Percentiles rank a stretch among this genome's conserved stretches.
Evolutionary conservation across 1,140 invertebrate genomes (phyloP).

Genomic region (Belonocnema kinseyi): DNA sequence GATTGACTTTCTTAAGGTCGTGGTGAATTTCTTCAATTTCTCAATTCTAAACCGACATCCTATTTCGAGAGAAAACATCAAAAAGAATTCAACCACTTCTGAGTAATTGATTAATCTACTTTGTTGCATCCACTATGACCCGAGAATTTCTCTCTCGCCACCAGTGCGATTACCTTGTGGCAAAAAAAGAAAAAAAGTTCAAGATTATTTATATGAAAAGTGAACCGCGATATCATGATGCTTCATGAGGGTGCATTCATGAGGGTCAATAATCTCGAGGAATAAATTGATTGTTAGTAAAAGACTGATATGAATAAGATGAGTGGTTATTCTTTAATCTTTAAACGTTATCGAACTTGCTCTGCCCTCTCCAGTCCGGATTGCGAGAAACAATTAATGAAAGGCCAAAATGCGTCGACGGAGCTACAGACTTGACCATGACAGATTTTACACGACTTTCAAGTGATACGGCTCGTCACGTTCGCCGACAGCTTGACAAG

Average conservation of each 20-base stretch:
- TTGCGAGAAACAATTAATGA: conserved; percentile 36
- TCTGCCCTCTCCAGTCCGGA: conserved; percentile 68
- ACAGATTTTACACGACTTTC: conserved; percentile 34
- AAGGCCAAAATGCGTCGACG: conserved; percentile 30
- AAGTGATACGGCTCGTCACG: conserved; percentile 58
- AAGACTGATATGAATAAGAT: conserved; percentile 29
- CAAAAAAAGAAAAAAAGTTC: not conserved
- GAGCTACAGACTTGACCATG: conserved; percentile 35
- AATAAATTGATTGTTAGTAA: not conserved
- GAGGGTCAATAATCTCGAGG: not conserved
- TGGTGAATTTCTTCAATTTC: conserved; percentile 29
- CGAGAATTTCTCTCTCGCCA: conserved; percentile 32
- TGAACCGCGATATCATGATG: conserved; percentile 33
- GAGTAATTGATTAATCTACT: conserved; percentile 42
- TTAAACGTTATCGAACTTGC: conserved; percentile 53
- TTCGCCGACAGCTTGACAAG: conserved; percentile 57
- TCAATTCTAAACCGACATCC: not conserved
- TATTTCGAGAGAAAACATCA: conserved; percentile 32
- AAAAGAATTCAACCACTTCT: conserved; percentile 42
- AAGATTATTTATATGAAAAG: conserved; percentile 28
- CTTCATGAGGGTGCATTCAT: conserved; percentile 10
- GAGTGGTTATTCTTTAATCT: conserved; percentile 30
- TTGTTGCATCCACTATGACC: conserved; percentile 46
- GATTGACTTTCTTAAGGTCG: conserved; percentile 37
- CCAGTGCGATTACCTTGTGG: conserved; percentile 30